Conservation (phyloP, 1,140 invertebrate species). For the Anoplolepis gracilipes region DNA sequence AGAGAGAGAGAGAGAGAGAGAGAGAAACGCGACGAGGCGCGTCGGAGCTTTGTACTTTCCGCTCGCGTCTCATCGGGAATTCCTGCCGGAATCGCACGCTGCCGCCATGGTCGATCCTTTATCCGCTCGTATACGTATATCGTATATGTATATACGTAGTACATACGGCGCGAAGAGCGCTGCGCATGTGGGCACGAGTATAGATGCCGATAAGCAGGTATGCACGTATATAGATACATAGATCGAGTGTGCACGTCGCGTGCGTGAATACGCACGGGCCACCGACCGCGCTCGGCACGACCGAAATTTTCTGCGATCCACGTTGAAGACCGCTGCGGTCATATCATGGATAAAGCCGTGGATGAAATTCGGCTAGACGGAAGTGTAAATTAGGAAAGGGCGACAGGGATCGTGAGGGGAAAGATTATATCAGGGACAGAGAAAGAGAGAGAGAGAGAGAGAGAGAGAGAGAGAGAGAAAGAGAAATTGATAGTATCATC, state of each 20-base stretch:
- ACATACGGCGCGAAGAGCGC: constrained; percentile 8
- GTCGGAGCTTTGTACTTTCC: constrained; percentile 75
- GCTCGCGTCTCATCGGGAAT: constrained; percentile 76
- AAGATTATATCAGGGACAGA: not conserved
- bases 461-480: not conserved
- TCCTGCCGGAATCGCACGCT: constrained; percentile 70
- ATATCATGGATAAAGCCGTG: not conserved
- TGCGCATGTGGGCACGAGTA: not conserved
- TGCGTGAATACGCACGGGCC: constrained; percentile 30
- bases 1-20: constrained; percentile 4
- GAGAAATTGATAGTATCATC: not conserved
- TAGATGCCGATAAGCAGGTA: not conserved
- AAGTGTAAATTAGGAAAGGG: not conserved
- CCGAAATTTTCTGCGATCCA: constrained; percentile 58
- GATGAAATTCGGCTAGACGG: constrained; percentile 36
- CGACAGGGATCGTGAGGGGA: not conserved
- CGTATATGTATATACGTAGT: not conserved
- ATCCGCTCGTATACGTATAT: constrained; percentile 21
- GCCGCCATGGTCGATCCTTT: constrained; percentile 67
- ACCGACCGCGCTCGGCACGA: constrained; percentile 55
- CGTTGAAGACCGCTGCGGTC: constrained; percentile 4
- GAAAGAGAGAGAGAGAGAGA: not conserved
- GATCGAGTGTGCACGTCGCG: not conserved
- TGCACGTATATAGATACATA: not conserved
- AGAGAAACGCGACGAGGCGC: constrained; percentile 55